Percentiles rank a stretch among this genome's conserved stretches.
phyloP scores from a whole-genome alignment of 2,113 vertebrate genomes.

The Eurypyga helias region DNA sequence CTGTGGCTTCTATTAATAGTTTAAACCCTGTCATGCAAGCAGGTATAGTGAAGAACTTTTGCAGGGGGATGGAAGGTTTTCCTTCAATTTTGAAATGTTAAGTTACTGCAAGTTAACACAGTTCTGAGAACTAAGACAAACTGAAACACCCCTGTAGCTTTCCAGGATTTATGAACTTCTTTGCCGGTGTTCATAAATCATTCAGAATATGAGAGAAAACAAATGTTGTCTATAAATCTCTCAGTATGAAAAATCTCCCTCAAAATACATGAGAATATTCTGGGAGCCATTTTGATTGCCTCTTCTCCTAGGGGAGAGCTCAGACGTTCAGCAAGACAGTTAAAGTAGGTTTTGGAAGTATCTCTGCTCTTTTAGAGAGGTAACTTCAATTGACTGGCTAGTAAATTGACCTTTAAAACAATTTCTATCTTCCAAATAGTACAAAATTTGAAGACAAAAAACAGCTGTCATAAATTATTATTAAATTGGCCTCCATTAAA shows the following conservation, averaged over 20 bases:
- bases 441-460: slow-evolving; percentile 14
- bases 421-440: not conserved
- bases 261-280: not conserved
- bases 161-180: not conserved
- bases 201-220: slow-evolving; percentile 11
- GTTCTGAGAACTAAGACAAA: not conserved
- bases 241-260: not conserved
- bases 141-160: not conserved
- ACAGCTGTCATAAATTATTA: not conserved
- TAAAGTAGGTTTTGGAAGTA: slow-evolving; percentile 7
- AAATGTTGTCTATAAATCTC: not conserved
- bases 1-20: not conserved
- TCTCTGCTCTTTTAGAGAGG: not conserved
- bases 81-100: not conserved
- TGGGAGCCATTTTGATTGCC: not conserved
- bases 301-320: not conserved
- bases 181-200: not conserved
- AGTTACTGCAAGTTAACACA: not conserved
- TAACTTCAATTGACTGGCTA: not conserved
- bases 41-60: not conserved
- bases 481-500: not conserved
- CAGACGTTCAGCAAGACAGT: not conserved
- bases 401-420: not conserved
- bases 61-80: not conserved
- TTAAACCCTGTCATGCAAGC: not conserved